Percentiles rank a stretch among this genome's conserved stretches.
phyloP scores from a whole-genome alignment of 1,140 invertebrate genomes.

The Maconellicoccus hirsutus region DNA sequence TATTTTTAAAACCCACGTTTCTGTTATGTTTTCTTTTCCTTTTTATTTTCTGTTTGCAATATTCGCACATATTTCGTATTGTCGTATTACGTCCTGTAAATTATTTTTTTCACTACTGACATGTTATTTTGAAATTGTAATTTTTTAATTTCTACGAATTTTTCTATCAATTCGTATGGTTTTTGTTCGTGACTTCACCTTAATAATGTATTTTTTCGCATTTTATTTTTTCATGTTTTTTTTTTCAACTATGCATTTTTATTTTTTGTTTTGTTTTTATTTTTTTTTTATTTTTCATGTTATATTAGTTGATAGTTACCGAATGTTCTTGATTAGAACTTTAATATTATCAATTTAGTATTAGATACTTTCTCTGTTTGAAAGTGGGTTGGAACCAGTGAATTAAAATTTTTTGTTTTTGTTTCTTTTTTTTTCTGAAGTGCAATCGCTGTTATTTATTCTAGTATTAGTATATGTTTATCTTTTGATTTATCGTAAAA shows the following conservation, averaged over 20 bases:
- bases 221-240: neutral
- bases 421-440: neutral
- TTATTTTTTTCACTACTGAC: neutral
- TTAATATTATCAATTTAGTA: conserved; percentile 11
- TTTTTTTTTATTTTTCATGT: conserved; percentile 12
- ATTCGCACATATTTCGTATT: neutral
- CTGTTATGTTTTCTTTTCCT: neutral
- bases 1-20: neutral
- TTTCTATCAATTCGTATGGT: neutral
- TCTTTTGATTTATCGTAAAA: neutral
- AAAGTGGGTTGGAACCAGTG: neutral
- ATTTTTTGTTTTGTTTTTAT: conserved; percentile 8
- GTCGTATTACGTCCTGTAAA: neutral
- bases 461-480: neutral
- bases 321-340: neutral
- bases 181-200: neutral
- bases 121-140: neutral
- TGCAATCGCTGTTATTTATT: conserved; percentile 14
- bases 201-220: neutral
- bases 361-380: neutral
- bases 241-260: neutral
- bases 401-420: conserved; percentile 12
- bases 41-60: neutral
- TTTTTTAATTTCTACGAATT: neutral
- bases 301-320: conserved; percentile 20